Conservation (phyloP, 2,888 invertebrate genomes). For the Poecilobothrus nobilitatus region DNA sequence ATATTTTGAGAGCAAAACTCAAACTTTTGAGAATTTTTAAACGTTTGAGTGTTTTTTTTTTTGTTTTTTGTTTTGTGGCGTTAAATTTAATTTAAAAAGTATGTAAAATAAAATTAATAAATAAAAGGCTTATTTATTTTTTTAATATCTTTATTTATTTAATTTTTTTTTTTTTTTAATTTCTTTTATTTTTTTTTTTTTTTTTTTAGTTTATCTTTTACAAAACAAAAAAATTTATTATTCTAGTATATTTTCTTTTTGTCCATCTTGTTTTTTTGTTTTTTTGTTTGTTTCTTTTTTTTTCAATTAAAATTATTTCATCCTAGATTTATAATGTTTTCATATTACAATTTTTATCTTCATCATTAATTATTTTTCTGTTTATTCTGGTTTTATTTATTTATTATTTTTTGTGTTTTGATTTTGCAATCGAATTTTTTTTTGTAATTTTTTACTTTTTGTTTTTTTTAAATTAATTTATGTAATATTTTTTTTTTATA, state of each 20-base stretch:
- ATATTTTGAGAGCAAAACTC: too few relatives aligned
- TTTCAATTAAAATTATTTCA: background rate
- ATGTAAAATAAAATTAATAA: too few relatives aligned
- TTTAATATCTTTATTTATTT: constrained; percentile 18
- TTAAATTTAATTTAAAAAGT: too few relatives aligned
- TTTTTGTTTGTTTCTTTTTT: too few relatives aligned
- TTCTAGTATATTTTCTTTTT: constrained; percentile 13
- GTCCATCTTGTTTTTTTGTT: too few relatives aligned
- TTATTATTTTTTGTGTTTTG: background rate
- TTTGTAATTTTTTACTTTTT: background rate
- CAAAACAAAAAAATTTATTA: constrained; percentile 24
- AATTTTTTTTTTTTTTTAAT: constrained; percentile 17
- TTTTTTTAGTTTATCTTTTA: constrained; percentile 23
- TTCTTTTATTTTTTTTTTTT: constrained; percentile 15
- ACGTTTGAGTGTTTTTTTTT: too few relatives aligned
- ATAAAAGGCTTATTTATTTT: too few relatives aligned
- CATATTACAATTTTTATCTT: background rate
- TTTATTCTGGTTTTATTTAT: background rate
- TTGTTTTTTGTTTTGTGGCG: too few relatives aligned
- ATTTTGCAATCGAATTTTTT: background rate
- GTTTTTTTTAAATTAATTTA: background rate
- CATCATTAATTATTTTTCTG: constrained; percentile 7
- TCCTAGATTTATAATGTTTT: background rate
- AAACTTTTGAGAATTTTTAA: too few relatives aligned
- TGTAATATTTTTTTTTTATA: background rate